Percentiles rank a stretch among this genome's conserved stretches.
phyloP scores from a whole-genome alignment of 2,888 invertebrate species.

The Eupithecia vulgata region DNA sequence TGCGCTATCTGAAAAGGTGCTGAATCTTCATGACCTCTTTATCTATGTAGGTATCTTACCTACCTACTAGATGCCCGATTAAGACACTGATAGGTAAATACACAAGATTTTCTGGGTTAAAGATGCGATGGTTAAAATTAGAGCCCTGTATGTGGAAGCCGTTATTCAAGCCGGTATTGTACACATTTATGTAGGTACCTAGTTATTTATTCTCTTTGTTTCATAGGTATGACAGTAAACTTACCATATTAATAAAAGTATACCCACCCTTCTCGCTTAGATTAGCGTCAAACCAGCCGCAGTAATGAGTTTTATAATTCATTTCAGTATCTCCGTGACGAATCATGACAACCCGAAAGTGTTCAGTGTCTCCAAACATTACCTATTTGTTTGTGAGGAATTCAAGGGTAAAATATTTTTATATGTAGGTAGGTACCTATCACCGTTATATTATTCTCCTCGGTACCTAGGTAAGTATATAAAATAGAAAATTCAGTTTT shows the following conservation, averaged over 20 bases:
- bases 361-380: slow-evolving; percentile 51
- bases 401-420: too few species aligned
- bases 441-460: too few species aligned
- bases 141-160: neutral
- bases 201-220: neutral
- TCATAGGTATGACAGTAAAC: too few species aligned
- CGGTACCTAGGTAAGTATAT: too few species aligned
- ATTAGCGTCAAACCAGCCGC: slow-evolving; percentile 89
- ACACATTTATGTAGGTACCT: too few species aligned
- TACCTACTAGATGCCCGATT: too few species aligned
- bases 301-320: slow-evolving; percentile 89
- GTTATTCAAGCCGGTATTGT: too few species aligned
- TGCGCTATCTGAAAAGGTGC: neutral
- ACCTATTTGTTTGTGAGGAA: neutral
- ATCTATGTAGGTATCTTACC: too few species aligned
- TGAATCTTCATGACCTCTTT: neutral
- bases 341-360: slow-evolving; percentile 88
- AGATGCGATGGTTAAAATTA: too few species aligned
- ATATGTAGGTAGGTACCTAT: too few species aligned
- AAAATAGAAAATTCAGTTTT: too few species aligned
- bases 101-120: neutral
- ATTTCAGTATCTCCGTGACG: slow-evolving; percentile 91
- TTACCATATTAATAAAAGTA: too few species aligned
- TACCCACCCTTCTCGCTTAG: slow-evolving; percentile 86
- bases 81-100: neutral